A percentile compares a stretch with the other conserved stretches of the same genome.
Evolutionary conservation across 2,888 invertebrate species (phyloP).

Genomic region (Andrena haemorrhoa): DNA sequence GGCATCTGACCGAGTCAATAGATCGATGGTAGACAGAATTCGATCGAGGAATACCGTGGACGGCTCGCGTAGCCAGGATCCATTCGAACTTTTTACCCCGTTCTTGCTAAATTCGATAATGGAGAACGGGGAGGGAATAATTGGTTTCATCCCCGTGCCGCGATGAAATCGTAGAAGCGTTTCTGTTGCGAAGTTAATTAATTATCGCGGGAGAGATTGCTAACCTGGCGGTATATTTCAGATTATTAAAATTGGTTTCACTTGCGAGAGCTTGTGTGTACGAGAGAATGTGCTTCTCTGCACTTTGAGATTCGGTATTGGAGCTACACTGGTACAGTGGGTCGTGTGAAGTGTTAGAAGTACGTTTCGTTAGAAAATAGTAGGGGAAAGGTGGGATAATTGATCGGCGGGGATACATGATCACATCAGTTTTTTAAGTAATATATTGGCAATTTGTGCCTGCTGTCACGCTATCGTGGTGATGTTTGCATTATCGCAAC

Average conservation of each 20-base stretch:
- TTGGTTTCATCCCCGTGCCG: slow-evolving; percentile 23
- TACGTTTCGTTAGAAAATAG: no score
- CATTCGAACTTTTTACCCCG: slow-evolving; percentile 47
- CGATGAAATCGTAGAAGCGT: not conserved
- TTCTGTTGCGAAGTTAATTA: not conserved
- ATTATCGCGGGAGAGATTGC: not conserved
- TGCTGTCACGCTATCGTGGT: no score
- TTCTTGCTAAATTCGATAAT: slow-evolving; percentile 24
- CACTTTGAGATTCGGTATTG: no score
- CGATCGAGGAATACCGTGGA: slow-evolving; percentile 33
- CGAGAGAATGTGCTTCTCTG: not conserved
- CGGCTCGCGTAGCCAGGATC: slow-evolving; percentile 18
- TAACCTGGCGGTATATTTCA: not conserved
- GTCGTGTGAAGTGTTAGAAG: no score
- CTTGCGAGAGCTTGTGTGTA: not conserved
- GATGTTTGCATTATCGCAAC: no score
- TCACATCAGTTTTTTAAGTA: no score
- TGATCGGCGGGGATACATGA: no score
- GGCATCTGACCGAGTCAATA: slow-evolving; percentile 56
- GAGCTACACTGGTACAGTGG: no score
- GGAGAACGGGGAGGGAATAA: slow-evolving; percentile 23
- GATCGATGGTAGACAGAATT: slow-evolving; percentile 65
- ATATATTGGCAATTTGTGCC: no score
- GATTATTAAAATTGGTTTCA: not conserved
- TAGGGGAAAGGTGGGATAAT: no score